phyloP scores from a whole-genome alignment of 2,113 vertebrate species.

The Dasyornis broadbenti region DNA sequence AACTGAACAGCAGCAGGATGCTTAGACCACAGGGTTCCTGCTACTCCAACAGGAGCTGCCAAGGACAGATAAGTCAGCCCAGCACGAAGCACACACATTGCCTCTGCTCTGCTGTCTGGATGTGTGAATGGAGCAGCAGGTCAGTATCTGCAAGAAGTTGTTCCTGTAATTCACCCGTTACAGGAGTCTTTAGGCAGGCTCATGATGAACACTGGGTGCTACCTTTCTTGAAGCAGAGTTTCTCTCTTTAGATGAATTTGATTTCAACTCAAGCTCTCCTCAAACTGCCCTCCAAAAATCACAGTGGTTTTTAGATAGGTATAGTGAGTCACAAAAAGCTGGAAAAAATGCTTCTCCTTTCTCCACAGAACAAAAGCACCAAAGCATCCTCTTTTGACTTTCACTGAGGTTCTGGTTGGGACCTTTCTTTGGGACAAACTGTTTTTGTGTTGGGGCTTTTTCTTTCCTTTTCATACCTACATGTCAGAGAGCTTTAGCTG shows the following conservation, averaged over 20 bases:
- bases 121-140: accelerated
- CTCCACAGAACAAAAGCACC: not conserved
- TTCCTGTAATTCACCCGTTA: not conserved
- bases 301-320: not conserved
- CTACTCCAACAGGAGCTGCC: not conserved
- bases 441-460: not conserved
- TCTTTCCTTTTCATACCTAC: not conserved
- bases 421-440: not conserved
- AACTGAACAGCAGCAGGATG: not conserved
- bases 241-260: not conserved
- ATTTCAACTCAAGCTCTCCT: not conserved
- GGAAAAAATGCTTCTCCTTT: not conserved
- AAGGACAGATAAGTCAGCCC: not conserved
- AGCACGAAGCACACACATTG: accelerated
- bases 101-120: not conserved
- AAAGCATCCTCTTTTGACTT: not conserved
- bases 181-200: not conserved
- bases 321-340: not conserved
- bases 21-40: not conserved
- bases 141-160: not conserved
- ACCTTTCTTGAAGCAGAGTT: not conserved
- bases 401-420: not conserved
- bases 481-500: not conserved
- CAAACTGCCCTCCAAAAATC: not conserved
- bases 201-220: not conserved